Conservation (phyloP, 1,140 invertebrate species). For the Drusus annulatus region DNA sequence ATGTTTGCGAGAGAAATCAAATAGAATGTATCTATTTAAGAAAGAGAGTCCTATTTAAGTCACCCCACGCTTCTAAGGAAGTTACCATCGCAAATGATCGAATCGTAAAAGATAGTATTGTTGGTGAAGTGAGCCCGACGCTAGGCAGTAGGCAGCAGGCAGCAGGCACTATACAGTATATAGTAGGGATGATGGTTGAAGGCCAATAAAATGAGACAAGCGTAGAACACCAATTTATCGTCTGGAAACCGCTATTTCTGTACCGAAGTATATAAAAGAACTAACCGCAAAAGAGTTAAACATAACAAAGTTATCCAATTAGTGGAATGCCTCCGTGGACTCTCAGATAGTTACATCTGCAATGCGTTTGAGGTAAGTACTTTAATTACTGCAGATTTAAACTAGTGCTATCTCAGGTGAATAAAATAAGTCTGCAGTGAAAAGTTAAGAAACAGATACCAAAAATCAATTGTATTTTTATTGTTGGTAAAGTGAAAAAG, state of each 20-base stretch:
- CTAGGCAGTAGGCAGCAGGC: too few species aligned
- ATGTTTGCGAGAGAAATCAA: too few species aligned
- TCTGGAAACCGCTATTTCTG: constrained; percentile 14
- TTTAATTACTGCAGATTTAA: neutral
- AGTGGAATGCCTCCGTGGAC: constrained; percentile 18
- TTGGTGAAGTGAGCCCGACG: neutral
- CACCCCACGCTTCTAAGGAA: neutral
- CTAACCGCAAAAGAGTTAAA: constrained; percentile 29
- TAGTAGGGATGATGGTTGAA: neutral
- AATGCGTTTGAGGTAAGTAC: neutral
- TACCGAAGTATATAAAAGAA: constrained; percentile 26
- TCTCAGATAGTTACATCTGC: neutral
- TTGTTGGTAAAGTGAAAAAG: too few species aligned
- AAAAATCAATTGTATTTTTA: too few species aligned
- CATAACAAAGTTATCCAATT: constrained; percentile 44
- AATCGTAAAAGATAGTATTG: constrained; percentile 4
- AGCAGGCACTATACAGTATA: neutral
- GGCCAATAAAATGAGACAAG: constrained; percentile 24
- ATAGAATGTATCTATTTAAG: too few species aligned
- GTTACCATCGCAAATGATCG: neutral
- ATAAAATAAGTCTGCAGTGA: too few species aligned
- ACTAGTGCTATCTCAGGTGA: neutral
- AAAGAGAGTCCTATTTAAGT: too few species aligned
- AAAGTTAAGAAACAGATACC: too few species aligned
- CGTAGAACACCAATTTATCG: constrained; percentile 36